A percentile compares a stretch with the other conserved stretches of the same genome.
These are phyloP conservation scores for Gymnosoma rotundatum DNA, from an alignment of 2,888 invertebrate species.

Conservation along the genomic window DNA sequence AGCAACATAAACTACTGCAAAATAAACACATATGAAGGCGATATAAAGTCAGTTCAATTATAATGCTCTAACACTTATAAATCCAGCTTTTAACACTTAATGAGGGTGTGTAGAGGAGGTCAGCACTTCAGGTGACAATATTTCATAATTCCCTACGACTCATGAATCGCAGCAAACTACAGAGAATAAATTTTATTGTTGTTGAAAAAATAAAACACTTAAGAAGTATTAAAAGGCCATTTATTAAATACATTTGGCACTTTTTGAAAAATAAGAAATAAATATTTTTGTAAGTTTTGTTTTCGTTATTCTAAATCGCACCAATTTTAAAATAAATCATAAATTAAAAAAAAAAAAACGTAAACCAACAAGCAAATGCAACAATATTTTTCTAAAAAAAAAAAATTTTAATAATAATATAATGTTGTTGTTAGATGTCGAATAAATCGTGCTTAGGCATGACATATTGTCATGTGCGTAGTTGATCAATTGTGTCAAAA, in stretches of 20 bases:
- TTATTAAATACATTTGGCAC: conserved; percentile 31
- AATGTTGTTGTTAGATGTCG: conserved; percentile 67
- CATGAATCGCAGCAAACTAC: conserved; percentile 6
- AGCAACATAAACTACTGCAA: conserved; percentile 2
- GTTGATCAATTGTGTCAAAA: conserved; percentile 70
- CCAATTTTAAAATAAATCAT: conserved; percentile 29
- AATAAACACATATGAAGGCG: neutral
- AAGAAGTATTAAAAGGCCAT: conserved; percentile 41
- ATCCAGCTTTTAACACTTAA: conserved; percentile 10
- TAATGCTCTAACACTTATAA: conserved; percentile 13
- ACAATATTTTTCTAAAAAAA: conserved; percentile 4
- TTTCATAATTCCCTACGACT: conserved; percentile 42
- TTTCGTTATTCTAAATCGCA: conserved; percentile 9
- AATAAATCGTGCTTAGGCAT: conserved; percentile 68
- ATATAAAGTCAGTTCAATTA: conserved; percentile 17
- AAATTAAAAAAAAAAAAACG: too few species aligned
- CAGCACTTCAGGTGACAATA: conserved; percentile 69
- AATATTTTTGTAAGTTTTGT: conserved; percentile 31
- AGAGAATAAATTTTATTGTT: conserved; percentile 19
- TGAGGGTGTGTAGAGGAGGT: conserved; percentile 68
- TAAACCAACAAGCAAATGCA: neutral
- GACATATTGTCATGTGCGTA: conserved; percentile 71
- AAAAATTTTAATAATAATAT: conserved; percentile 46
- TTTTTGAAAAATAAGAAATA: conserved; percentile 37
- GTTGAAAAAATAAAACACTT: conserved; percentile 56